A percentile compares a stretch with the other conserved stretches of the same genome.
phyloP scores from a whole-genome alignment of 2,888 invertebrate species.

The Leptura quadrifasciata region DNA sequence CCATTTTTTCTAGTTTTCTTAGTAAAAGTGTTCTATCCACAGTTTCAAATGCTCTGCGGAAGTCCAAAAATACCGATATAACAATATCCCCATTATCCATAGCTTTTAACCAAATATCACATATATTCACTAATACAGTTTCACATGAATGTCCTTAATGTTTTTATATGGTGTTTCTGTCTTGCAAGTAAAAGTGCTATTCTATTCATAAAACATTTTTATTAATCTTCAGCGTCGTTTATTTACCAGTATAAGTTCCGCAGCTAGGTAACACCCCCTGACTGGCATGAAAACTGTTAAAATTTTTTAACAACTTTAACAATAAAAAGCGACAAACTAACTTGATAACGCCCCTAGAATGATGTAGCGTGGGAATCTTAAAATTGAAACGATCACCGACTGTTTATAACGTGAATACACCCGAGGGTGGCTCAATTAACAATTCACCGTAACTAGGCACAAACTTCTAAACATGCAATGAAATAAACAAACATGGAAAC shows the following conservation, averaged over 20 bases:
- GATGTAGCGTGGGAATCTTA: conserved; percentile 31
- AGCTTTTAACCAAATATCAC: too few relatives aligned
- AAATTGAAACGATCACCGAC: conserved; percentile 21
- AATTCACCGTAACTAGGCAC: conserved; percentile 11
- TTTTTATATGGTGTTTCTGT: too few relatives aligned
- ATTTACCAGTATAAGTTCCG: neutral
- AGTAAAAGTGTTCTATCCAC: too few relatives aligned
- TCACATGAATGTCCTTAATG: too few relatives aligned
- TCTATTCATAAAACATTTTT: neutral
- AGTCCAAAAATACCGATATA: too few relatives aligned
- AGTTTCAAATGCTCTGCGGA: too few relatives aligned
- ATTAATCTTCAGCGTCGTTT: neutral
- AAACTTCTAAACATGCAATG: conserved; percentile 17
- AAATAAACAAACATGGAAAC: conserved; percentile 17
- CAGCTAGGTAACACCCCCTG: conserved; percentile 25
- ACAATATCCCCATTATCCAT: too few relatives aligned
- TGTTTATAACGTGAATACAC: neutral
- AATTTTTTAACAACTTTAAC: conserved; percentile 31
- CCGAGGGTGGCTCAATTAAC: conserved; percentile 32
- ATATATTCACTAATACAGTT: too few relatives aligned
- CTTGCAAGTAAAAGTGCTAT: neutral
- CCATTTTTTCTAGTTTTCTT: too few relatives aligned
- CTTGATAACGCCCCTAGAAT: conserved; percentile 18
- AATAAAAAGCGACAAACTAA: conserved; percentile 25
- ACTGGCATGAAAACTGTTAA: conserved; percentile 26